Conservation (phyloP, 2,113 vertebrate genomes). For the Australoheros scitulus region DNA sequence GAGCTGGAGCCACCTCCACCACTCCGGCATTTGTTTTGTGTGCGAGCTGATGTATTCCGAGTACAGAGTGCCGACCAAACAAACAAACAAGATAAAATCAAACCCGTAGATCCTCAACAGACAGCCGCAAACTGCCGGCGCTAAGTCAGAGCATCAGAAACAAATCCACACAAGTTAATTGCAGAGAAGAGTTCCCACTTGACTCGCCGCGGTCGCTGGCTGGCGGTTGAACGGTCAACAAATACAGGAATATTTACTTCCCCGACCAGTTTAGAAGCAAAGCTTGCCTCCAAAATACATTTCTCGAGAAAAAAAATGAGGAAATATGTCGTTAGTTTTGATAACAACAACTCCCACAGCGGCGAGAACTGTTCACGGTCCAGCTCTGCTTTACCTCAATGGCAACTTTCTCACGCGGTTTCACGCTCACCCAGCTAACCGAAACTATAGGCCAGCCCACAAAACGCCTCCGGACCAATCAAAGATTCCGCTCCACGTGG, state of each 20-base stretch:
- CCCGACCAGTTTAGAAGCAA: constrained; percentile 16
- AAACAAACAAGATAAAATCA: constrained; percentile 1
- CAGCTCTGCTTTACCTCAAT: constrained; percentile 67
- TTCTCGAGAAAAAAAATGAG: constrained; percentile 1
- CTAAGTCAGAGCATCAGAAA: constrained; percentile 43
- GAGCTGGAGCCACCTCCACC: constrained; percentile 15
- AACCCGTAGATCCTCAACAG: constrained; percentile 12
- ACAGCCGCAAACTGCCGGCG: constrained; percentile 34
- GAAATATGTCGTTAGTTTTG: constrained; percentile 52
- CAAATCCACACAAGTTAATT: constrained; percentile 73
- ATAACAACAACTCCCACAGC: constrained; percentile 61
- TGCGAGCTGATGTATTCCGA: constrained; percentile 57
- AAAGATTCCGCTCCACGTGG: constrained; percentile 70
- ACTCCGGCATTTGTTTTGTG: constrained; percentile 22
- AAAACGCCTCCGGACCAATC: constrained; percentile 52
- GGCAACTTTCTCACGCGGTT: constrained; percentile 83
- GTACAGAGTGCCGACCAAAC: constrained; percentile 6
- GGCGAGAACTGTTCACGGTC: constrained; percentile 16
- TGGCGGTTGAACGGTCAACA: constrained; percentile 46
- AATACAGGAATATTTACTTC: constrained; percentile 54
- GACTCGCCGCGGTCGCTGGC: constrained; percentile 57
- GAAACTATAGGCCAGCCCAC: constrained; percentile 52
- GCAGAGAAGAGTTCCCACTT: constrained; percentile 70
- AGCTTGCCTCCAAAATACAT: constrained; percentile 27
- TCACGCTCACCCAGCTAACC: constrained; percentile 73